Evolutionary conservation across 2,797 vertebrate genomes (phyloP), one percentile per base, ranked within the genome.

Genomic region (Crypturellus tataupa): DNA sequence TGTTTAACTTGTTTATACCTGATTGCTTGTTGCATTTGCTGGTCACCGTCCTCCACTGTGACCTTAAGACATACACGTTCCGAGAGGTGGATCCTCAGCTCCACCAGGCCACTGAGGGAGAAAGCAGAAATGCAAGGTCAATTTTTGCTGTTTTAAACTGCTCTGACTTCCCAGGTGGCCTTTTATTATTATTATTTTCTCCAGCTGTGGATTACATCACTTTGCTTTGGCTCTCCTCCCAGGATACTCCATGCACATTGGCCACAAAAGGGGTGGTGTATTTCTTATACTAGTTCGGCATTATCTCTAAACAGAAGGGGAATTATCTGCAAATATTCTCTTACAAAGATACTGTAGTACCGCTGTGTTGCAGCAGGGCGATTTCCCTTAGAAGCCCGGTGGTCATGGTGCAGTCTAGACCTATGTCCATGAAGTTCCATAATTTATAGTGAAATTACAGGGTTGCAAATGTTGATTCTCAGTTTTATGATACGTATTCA

Each of bases 331-430:
- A 33, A 31, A 9, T n/a, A 47, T 7, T 68, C 59, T 29, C 56
- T 59, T 0, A 0, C 19, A 31, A 7, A 68, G 39, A 6, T 16
- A 59, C 8, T 62, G 37, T 65, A 23, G 56, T 37, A 8, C 21
- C 18, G 25, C 56, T 44, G 10, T 1, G 2, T 8, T 29, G 49
- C 78, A 20, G n/a, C 6, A 21, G n/a, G 55, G 62, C 70, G 19
- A n/a, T 62, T 40, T 84, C 44, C 21, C 31, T 27, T 40, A 21
- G 70, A 83, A 71, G 5, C 16, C 56, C 11, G 5, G n/a, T 12
- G 14, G 14, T 29, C 55, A 20, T 27, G 42, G 56, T 20, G 33
- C 44, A 76, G 21, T 62, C 53, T 27, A 71, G 44, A 55, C 4
- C 24, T 64, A 35, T 6, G 10, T 25, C 51, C 31, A 5, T 14